Conservation (phyloP, 2,888 invertebrate species). For the Hydrotaea cyrtoneurina region DNA sequence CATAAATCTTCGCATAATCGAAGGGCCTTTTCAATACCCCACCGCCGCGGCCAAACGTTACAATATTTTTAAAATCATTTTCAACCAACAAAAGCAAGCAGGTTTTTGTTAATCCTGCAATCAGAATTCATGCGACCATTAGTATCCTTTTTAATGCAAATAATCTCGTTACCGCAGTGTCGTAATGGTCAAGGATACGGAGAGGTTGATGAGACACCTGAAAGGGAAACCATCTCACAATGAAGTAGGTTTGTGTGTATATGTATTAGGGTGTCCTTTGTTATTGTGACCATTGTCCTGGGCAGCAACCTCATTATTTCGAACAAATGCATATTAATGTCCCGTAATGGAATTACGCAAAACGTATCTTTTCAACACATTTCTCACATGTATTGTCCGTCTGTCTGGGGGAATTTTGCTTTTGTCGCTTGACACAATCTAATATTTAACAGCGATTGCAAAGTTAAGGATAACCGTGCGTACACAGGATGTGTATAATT, state of each 20-base stretch:
- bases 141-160: not conserved
- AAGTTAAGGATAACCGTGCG: not conserved
- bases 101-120: not conserved
- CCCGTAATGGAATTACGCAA: conserved; percentile 19
- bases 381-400: not conserved
- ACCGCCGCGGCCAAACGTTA: not conserved
- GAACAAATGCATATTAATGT: conserved; percentile 29
- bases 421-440: not conserved
- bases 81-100: not conserved
- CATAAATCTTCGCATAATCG: not conserved
- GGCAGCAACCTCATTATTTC: not conserved
- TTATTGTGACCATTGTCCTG: no score
- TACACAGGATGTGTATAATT: not conserved
- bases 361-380: not conserved
- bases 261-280: not conserved
- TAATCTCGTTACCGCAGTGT: not conserved
- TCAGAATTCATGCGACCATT: not conserved
- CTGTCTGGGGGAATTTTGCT: not conserved
- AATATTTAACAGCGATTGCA: conserved; percentile 10
- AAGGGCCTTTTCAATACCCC: not conserved
- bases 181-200: not conserved
- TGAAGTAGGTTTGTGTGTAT: not conserved
- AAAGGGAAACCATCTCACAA: not conserved
- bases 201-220: no score
- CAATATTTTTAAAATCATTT: not conserved